Conservation (phyloP, 2,888 invertebrate genomes). For the Lithodes maja region DNA sequence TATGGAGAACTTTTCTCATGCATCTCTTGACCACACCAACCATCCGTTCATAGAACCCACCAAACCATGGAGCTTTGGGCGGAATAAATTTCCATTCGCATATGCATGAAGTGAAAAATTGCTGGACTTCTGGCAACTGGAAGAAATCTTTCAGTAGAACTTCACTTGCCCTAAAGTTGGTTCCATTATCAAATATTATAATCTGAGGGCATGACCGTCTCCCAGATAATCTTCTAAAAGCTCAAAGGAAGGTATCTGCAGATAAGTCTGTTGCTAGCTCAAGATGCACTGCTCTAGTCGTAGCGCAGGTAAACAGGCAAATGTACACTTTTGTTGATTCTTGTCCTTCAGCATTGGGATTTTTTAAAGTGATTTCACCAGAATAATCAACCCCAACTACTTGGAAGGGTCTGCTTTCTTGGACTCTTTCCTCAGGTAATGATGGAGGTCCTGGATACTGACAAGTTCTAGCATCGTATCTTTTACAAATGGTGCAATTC, state of each 20-base stretch:
- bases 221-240: not conserved
- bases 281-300: not conserved
- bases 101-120: not conserved
- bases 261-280: constrained; percentile 12
- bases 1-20: not conserved
- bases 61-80: not conserved
- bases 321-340: not conserved
- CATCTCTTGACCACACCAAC: not conserved
- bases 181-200: not conserved
- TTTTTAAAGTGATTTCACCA: not conserved
- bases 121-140: not conserved
- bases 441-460: not conserved
- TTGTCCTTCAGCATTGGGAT: not conserved
- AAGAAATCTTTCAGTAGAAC: not conserved
- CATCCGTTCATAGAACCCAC: not conserved
- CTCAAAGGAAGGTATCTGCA: not conserved
- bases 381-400: not conserved
- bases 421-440: not conserved
- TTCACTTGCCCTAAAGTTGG: not conserved
- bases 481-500: not conserved
- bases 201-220: not conserved
- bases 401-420: not conserved
- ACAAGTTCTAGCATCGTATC: not conserved
- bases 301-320: constrained; percentile 12
- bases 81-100: constrained; percentile 16